A percentile compares a stretch with the other conserved stretches of the same genome.
phyloP scores from a whole-genome alignment of 2,797 vertebrate species.

The Psittacula echo region DNA sequence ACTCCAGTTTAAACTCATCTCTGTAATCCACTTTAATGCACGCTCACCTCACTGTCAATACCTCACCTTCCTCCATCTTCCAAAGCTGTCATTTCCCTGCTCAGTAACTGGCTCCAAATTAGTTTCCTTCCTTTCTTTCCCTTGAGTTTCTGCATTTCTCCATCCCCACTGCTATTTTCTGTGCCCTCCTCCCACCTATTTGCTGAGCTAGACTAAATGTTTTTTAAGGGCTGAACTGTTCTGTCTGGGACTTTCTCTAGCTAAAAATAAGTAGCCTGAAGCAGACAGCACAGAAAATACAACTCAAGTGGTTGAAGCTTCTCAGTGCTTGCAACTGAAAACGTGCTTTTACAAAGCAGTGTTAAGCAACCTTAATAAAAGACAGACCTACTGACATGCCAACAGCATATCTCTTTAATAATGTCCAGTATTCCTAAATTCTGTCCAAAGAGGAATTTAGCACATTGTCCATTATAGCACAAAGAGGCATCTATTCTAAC shows the following conservation, averaged over 20 bases:
- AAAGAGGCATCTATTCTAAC: not conserved
- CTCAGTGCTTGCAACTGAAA: not conserved
- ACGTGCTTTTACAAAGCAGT: not conserved
- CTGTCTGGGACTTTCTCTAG: not conserved
- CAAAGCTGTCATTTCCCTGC: not conserved
- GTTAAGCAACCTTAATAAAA: not conserved
- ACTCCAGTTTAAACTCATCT: not conserved
- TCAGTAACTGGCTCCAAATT: not conserved
- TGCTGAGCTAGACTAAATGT: not conserved
- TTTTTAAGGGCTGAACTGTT: not conserved
- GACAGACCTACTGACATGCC: not conserved
- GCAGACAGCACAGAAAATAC: not conserved
- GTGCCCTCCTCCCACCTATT: not conserved
- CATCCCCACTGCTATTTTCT: not conserved
- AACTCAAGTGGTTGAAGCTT: not conserved
- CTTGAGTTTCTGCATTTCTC: not conserved
- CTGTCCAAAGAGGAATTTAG: not conserved
- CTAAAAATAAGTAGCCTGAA: not conserved
- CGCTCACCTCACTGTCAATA: not conserved
- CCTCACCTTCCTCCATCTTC: not conserved
- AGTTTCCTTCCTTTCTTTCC: not conserved
- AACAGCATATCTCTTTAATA: not conserved
- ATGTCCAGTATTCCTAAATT: not conserved
- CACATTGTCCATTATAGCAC: not conserved
- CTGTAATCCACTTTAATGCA: not conserved